Percentiles rank a stretch among this genome's conserved stretches.
Evolutionary conservation across 1,140 invertebrate genomes (phyloP).

Genomic region (Drosophila funebris): DNA sequence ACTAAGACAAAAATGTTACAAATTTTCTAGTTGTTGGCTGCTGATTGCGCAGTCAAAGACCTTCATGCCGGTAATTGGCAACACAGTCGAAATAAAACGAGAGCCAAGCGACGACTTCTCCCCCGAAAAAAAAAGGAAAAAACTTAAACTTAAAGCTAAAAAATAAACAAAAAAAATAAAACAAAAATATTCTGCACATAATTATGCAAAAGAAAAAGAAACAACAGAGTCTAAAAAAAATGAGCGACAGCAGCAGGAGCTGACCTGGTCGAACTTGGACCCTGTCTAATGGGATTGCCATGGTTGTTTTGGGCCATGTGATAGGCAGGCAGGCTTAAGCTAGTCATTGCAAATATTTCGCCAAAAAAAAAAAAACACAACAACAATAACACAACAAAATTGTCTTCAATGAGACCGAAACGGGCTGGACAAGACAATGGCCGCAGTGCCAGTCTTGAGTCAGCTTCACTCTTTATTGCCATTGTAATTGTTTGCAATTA

Average conservation of each 20-base stretch:
- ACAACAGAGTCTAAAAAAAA: neutral
- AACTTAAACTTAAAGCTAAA: neutral
- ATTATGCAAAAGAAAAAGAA: constrained; percentile 61
- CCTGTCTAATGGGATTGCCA: constrained; percentile 49
- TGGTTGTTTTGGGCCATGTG: constrained; percentile 22
- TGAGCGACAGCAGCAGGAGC: constrained; percentile 45
- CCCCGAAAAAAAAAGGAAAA: constrained; percentile 32
- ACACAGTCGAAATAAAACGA: constrained; percentile 45
- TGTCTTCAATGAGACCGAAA: constrained; percentile 29
- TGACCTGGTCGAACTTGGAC: constrained; percentile 47
- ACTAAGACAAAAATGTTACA: constrained; percentile 73
- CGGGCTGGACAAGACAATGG: constrained; percentile 45
- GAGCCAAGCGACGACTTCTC: constrained; percentile 43
- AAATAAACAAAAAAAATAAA: constrained; percentile 12
- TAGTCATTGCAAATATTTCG: constrained; percentile 43
- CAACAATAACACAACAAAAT: too few species aligned
- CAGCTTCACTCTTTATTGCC: constrained; percentile 47
- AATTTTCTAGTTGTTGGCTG: constrained; percentile 63
- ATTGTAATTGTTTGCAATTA: constrained; percentile 76
- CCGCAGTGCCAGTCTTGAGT: neutral
- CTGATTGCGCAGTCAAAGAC: constrained; percentile 79
- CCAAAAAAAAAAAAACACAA: too few species aligned
- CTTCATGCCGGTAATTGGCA: constrained; percentile 80
- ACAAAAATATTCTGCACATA: constrained; percentile 53
- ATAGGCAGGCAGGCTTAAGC: constrained; percentile 48